Conservation (phyloP, 2,797 vertebrate species). For the Sebastes wilsoni region DNA sequence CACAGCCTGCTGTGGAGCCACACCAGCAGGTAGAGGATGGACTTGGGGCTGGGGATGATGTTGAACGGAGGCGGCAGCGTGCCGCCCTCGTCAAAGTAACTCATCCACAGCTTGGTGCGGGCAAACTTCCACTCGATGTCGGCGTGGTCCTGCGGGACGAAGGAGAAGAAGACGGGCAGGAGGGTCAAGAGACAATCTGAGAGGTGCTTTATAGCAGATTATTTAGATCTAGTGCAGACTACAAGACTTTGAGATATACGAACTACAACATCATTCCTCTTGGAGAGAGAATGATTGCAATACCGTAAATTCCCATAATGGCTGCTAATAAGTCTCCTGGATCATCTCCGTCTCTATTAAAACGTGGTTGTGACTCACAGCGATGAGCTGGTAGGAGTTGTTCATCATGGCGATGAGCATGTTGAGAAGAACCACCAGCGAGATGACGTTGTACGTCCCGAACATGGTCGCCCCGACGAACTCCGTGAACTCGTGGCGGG, state of each 20-base stretch:
- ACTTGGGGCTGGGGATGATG: slow-evolving; percentile 95
- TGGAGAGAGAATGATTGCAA: no score
- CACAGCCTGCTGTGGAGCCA: slow-evolving; percentile 93
- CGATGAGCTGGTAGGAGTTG: slow-evolving; percentile 98
- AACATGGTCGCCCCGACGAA: slow-evolving; percentile 98
- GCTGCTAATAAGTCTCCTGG: no score
- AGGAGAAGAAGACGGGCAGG: not conserved
- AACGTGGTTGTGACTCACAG: slow-evolving; percentile 80
- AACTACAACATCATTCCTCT: not conserved
- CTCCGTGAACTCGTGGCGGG: slow-evolving; percentile 95
- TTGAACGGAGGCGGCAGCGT: slow-evolving; percentile 96
- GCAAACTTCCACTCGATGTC: slow-evolving; percentile 99
- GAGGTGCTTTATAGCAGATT: not conserved
- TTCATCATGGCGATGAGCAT: slow-evolving; percentile 99
- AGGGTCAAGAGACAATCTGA: not conserved
- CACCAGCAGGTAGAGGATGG: slow-evolving; percentile 92
- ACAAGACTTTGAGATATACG: not conserved
- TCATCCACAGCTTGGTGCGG: slow-evolving; percentile 98
- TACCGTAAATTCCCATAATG: fast-evolving
- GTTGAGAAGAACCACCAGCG: slow-evolving; percentile 94
- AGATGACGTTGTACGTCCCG: slow-evolving; percentile 96
- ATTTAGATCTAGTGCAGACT: not conserved
- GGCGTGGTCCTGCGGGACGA: slow-evolving; percentile 87
- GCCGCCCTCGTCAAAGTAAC: slow-evolving; percentile 95
- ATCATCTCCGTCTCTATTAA: not conserved